Base-by-base conservation (phyloP, 1,140 invertebrate species). In the Zaprionus lachaisei region DNA sequence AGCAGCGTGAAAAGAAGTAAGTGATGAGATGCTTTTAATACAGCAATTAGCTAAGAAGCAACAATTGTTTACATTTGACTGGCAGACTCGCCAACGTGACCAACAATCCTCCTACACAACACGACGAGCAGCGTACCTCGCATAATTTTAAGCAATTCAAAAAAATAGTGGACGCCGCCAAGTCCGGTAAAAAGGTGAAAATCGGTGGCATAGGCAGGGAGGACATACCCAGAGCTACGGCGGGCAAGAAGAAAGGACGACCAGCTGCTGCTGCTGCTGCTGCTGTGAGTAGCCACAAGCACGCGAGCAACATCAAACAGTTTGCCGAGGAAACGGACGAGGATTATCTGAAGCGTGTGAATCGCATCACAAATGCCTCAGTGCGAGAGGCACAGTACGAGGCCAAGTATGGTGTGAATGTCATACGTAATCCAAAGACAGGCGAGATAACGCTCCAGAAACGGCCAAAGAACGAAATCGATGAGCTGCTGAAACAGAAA, bases 341-440 rank as follows among this genome's bases (percentile, higher is more conserved):
- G 24, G 80, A 81, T n/a, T 95, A 95, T 62, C 75, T 94, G 68
- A 71, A 92, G 5, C 81, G 95, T 44, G 93, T 95, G 0, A 93
- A 93, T 64, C 90, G 89, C 47, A 94, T 94, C 47, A 94, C 94
- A 2, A 75, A 93, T 1, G 91, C 91, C 28, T 94, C 94, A 37
- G 61, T 95, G 1, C 93, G 93, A 12, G 94, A 95, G 77, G 93
- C 94, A 4, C 89, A 92, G 20, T 95, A 95, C 72, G 94, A 95
- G 72, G 92, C 93, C 4, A 95, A 95, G 61, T 95, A 93, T 68
- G 92, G 93, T 20, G 94, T 95, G 0, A 91, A 94, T 65, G 93
- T 95, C 0, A 91, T 94, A 54, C 81, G 94, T 15, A 92, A 95
- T 83, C 62, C 89, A 0, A 78, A 92, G 55, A 94, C 94, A 5